Evolutionary conservation across 1,140 invertebrate genomes (phyloP), one percentile per base, ranked within the genome.

Genomic region (Brachionus koreanus): DNA sequence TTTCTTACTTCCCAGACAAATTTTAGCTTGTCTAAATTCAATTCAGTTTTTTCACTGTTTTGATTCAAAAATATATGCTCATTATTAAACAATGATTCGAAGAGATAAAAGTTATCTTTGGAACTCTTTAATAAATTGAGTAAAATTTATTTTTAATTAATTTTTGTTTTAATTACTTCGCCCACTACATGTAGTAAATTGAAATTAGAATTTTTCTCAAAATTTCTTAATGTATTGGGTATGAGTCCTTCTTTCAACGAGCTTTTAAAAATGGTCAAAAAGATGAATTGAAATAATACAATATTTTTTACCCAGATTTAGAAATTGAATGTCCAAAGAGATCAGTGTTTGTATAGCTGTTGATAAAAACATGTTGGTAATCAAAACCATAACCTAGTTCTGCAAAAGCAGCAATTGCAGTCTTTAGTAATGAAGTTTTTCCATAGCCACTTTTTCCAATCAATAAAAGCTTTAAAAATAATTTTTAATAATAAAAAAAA

Each of bases 1-100:
- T 19, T 35, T 39, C 46, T 52, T 77, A 77, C 76, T 43, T 79
- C 76, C 76, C 76, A 79, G 61, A 79, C 49, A 35, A 79, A 49
- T 61, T 65, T 57, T 19, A 79, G 25, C 25, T 79, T 79, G 33
- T 65, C 61, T 42, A 65, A 39, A 43, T 79, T 52, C n/a, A 35
- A 35, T 29, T 35, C 35, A 23, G 61, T 65, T 23, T 61, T 65
- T 79, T 65, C 76, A 43, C 39, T 79, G 25, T 65, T 57, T 65
- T 61, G 76, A 65, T 74, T 74, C 69, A 74, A 74, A 74, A 74
- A 74, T 29, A 74, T 13, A 12, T 74, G 69, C 25, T 74, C 69
- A 74, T 74, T 74, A 10, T 5, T 35, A 74, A 74, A 74, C 5
- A 74, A 46, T 74, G 69, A 74, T 25, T 74, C 69, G 13, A 25